Evolutionary conservation across 2,888 invertebrate genomes (phyloP), one percentile per base, ranked within the genome.

Genomic region (Limnephilus marmoratus): DNA sequence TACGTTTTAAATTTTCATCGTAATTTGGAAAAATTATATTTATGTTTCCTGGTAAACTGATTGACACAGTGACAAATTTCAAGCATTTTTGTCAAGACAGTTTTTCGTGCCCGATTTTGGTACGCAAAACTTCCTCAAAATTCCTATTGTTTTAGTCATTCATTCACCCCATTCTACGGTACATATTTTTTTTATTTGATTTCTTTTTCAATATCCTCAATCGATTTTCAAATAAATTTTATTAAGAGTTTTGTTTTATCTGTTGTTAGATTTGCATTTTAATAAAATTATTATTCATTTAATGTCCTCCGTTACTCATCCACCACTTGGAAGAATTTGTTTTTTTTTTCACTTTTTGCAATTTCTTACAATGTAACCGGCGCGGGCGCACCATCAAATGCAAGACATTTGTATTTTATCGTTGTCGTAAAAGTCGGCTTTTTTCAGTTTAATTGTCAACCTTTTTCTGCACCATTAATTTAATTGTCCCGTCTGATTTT

Each of bases 381-480:
- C 34, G 24, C 34, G n/a, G 68, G 68, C 34, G 24, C 34, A 11
- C 37, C 18, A 41, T 83, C 37, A 37, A 83, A 83, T 37, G 83
- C 83, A 83, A 34, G 18, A 83, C 83, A 83, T 83, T 83, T 83
- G 37, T 83, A 83, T 83, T 83, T 68, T 83, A 24, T 83, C 18
- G 83, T 24, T n/a, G 83, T 83, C 83, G 41, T 83, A 83, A 83
- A 83, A 83, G 31, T 34, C 18, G 24, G 37, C 18, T 83, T 83
- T 83, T 37, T 83, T 37, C 37, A 83, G 31, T 83, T 83, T 83
- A 37, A 83, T 24, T 24, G 83, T 83, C 31, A 11, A 83, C 83
- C 83, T 37, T 83, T 34, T 83, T 83, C 83, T 37, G 37, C 37
- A 3, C 34, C 37, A 83, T 37, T 37, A 83, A 83, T 37, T 83